Evolutionary conservation across 2,888 invertebrate genomes (phyloP), one percentile per base, ranked within the genome.

Genomic region (Andrena chrysosceles): DNA sequence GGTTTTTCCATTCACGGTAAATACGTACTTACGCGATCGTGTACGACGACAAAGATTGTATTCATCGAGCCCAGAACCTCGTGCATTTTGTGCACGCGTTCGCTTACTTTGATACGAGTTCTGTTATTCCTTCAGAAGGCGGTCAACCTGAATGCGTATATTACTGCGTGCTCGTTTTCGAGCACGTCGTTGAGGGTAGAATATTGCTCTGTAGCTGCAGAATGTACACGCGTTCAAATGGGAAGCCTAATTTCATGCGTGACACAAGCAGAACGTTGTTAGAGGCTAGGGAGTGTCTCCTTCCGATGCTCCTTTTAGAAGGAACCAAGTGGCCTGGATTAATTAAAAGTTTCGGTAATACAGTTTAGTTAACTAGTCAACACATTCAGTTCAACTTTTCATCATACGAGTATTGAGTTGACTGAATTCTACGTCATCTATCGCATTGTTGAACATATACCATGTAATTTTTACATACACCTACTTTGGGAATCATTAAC

Each of bases 91-190:
- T 73, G 82, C 77, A 84, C 80, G 85, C 83, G 78, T 80, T 72
- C 83, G 77, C 76, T 83, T 75, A 59, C 67, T 62, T 77, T 70
- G 68, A 42, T 56, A 54, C 13, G 70, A 35, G 13, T n/a, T 35
- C 73, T 33, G 66, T 59, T 77, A 42, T 42, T 42, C 42, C 16
- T 77, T 85, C 74, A 69, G 54, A 66, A 78, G 85, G 54, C 86
- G 80, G 77, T 83, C 84, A 86, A 87, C 86, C 84, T 83, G 73
- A 87, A 87, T 71, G 77, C 68, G 77, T 85, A 82, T 81, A 87
- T 89, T 84, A 76, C 77, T 69, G 70, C 77, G 71, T 74, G 80
- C 60, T 77, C 68, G 72, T 52, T 52, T 49, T 62, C 42, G 26
- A 29, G 68, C 71, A 31, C 48, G 62, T 29, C 64, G 64, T 20